These are phyloP conservation scores for Salarias fasciatus DNA, from an alignment of 2,797 vertebrate genomes.

Conservation along the genomic window DNA sequence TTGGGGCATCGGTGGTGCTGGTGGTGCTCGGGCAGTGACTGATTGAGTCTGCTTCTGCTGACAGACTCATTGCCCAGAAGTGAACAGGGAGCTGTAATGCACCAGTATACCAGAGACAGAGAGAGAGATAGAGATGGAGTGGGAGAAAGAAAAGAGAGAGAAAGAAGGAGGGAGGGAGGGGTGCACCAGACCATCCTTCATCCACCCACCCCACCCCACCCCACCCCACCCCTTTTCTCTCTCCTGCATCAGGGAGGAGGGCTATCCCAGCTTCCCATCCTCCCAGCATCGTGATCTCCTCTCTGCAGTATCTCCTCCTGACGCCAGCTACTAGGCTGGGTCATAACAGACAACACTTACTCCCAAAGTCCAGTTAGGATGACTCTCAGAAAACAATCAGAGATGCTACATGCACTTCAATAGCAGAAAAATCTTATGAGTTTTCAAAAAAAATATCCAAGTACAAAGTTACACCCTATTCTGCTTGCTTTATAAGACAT, in stretches of 20 bases:
- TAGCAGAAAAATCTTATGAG: too few species aligned
- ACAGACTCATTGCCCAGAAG: slow-evolving; percentile 70
- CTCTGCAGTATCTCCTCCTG: slow-evolving; percentile 70
- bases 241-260: slow-evolving; percentile 66
- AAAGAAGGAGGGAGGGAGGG: slow-evolving; percentile 26
- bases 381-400: too few species aligned
- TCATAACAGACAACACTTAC: slow-evolving; percentile 42
- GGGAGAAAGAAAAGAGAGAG: slow-evolving; percentile 8
- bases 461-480: neutral
- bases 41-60: slow-evolving; percentile 71
- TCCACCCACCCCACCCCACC: slow-evolving; percentile 11
- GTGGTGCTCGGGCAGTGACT: slow-evolving; percentile 43
- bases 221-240: slow-evolving; percentile 7
- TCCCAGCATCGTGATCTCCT: slow-evolving; percentile 66
- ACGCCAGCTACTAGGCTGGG: slow-evolving; percentile 49
- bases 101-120: slow-evolving; percentile 53
- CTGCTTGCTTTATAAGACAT: neutral
- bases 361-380: slow-evolving; percentile 1
- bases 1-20: slow-evolving; percentile 15
- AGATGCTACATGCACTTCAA: too few species aligned
- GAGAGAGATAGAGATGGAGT: neutral
- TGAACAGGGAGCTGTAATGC: slow-evolving; percentile 70
- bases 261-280: slow-evolving; percentile 70
- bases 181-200: slow-evolving; percentile 58
- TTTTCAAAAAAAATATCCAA: neutral